A percentile compares a stretch with the other conserved stretches of the same genome.
These are phyloP conservation scores for Esox masquinongy DNA, from an alignment of 2,797 vertebrate species.

Conservation along the genomic window DNA sequence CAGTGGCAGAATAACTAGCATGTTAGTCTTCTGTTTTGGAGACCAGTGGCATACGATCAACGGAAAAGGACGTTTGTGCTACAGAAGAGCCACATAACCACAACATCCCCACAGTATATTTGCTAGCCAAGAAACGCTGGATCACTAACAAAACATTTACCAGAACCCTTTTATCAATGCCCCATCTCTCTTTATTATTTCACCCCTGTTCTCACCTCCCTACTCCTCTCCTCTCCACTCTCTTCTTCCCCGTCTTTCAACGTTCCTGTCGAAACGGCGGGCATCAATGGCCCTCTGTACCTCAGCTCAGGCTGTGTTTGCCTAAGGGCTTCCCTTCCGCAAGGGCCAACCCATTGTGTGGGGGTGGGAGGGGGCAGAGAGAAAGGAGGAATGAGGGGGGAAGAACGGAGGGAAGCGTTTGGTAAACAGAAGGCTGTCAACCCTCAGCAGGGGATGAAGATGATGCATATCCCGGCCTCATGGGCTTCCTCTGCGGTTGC, in stretches of 20 bases:
- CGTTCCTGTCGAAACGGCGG: slow-evolving; percentile 49
- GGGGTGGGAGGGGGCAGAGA: slow-evolving; percentile 44
- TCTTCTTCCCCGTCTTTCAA: slow-evolving; percentile 47
- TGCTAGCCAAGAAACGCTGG: no score
- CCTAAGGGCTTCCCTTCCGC: slow-evolving; percentile 57
- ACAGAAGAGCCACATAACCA: neutral
- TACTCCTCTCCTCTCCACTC: neutral
- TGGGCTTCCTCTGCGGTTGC: slow-evolving; percentile 38
- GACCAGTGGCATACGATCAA: no score
- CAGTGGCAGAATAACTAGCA: no score
- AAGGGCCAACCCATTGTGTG: slow-evolving; percentile 58
- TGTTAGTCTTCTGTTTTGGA: no score
- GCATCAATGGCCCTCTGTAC: slow-evolving; percentile 62
- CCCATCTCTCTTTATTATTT: neutral
- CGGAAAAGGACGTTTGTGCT: no score
- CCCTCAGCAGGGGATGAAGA: slow-evolving; percentile 52
- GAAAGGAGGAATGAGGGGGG: slow-evolving; percentile 60
- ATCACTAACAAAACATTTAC: neutral
- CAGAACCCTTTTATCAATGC: neutral
- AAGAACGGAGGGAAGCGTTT: slow-evolving; percentile 39
- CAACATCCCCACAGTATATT: no score
- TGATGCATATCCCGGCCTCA: slow-evolving; percentile 24
- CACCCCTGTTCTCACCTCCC: neutral
- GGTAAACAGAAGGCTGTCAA: slow-evolving; percentile 68
- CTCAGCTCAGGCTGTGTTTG: slow-evolving; percentile 63